Base-by-base conservation (phyloP, 2,113 vertebrate species). In the Ictidomys tridecemlineatus region DNA sequence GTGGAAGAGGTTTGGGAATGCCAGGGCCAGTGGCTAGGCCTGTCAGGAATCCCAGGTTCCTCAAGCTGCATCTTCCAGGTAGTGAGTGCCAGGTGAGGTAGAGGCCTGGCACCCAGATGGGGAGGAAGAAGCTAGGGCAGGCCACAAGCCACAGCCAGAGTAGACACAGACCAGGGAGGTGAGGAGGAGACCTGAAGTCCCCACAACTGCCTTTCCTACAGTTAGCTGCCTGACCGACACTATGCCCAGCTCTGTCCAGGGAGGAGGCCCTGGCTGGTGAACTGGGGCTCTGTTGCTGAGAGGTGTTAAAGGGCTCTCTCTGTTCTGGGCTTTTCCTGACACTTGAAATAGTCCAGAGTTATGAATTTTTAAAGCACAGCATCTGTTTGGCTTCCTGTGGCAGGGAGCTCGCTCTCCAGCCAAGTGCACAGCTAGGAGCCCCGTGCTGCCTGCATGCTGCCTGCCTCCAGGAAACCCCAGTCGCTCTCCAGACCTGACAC, bases 291-390 rank as follows among this genome's bases (percentile, higher is more conserved):
- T 61, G 39, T 1, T 67, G 82, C 67, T 30, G 76, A 70, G 70
- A 86, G 96, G 98, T 72, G 97, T 89, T 97, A 97, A 97, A 98
- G 98, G 97, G 97, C 98, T 98, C 96, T 96, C 93, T 98, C 95
- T 85, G 97, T 95, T 91, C 95, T 51, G 84, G 97, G 98, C 97
- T 98, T 98, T 97, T 98, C 98, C 98, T 98, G 98, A 98, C 98
- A 98, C 98, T 98, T 98, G 98, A 98, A 98, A 99, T 98, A 98
- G 98, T 98, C 98, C 98, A 98, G 98, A 98, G 98, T 97, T 95
- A 99, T 98, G 98, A 98, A 99, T 99, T 98, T 99, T 99, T 99
- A 99, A 99, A 98, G 98, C 97, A 24, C 86, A 97, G 98, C 99
- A 99, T 98, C 98, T 99, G 99, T 98, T 97, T 95, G 97, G 98